Percentiles rank a stretch among this genome's conserved stretches.
These are phyloP conservation scores for Machimus rusticus DNA, from an alignment of 2,888 invertebrate species.

Conservation along the genomic window DNA sequence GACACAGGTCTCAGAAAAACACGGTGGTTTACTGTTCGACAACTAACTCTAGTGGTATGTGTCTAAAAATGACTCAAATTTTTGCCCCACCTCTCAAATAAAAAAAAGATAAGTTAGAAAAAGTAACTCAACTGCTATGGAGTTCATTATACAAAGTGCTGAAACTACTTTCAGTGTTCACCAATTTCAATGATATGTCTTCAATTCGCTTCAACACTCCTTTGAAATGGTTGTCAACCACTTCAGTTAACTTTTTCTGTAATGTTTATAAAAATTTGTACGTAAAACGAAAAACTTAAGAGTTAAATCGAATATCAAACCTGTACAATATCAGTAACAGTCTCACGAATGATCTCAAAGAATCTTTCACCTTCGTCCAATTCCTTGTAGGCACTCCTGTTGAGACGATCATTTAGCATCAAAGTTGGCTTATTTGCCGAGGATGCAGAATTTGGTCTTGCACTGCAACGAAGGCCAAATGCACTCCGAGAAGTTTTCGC, in stretches of 20 bases:
- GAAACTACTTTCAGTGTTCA: background rate
- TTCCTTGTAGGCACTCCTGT: background rate
- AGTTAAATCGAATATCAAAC: constrained; percentile 32
- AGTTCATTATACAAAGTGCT: background rate
- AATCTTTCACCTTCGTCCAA: constrained; percentile 56
- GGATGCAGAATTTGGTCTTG: background rate
- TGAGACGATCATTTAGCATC: background rate
- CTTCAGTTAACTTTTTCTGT: constrained; percentile 11
- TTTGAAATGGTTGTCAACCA: background rate
- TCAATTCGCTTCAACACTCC: constrained; percentile 18
- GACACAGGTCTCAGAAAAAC: too few relatives aligned
- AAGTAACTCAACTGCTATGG: constrained; percentile 28
- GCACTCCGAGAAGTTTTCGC: background rate
- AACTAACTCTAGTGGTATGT: too few relatives aligned
- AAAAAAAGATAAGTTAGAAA: background rate
- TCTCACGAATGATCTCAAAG: constrained; percentile 55
- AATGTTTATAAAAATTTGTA: background rate
- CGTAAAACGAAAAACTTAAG: background rate
- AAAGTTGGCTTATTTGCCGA: background rate
- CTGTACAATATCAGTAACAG: constrained; percentile 56
- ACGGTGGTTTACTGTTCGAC: too few relatives aligned
- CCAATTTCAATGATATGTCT: constrained; percentile 19
- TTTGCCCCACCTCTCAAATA: background rate
- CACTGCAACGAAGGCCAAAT: background rate
- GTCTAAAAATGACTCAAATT: too few relatives aligned